These are phyloP conservation scores for Anisognathus igniventris DNA, from an alignment of 2,797 vertebrate genomes.

Conservation along the genomic window DNA sequence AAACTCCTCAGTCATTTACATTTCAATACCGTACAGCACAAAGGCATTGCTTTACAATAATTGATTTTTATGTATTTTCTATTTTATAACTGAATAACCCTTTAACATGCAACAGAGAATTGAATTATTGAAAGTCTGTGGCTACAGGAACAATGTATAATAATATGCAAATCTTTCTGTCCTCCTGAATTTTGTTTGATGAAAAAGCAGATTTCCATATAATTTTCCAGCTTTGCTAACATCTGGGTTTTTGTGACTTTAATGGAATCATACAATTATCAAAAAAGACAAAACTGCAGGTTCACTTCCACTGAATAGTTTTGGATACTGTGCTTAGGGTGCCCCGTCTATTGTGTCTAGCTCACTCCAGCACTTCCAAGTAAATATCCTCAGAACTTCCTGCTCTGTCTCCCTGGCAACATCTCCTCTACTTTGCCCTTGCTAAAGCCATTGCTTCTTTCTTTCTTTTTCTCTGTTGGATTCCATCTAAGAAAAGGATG, in stretches of 20 bases:
- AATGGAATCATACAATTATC: not conserved
- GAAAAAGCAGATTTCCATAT: not conserved
- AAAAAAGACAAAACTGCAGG: not conserved
- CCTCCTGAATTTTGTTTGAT: not conserved
- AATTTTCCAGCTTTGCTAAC: not conserved
- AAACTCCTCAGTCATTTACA: not conserved
- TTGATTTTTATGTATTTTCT: not conserved
- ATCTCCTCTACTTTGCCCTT: not conserved
- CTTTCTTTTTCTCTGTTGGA: not conserved
- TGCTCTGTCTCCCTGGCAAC: constrained; percentile 1
- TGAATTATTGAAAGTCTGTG: not conserved
- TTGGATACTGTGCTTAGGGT: not conserved
- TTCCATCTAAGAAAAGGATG: not conserved
- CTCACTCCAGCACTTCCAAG: not conserved
- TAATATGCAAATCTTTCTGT: not conserved
- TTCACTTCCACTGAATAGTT: not conserved
- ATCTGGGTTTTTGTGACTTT: not conserved
- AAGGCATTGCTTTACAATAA: not conserved
- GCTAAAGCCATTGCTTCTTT: not conserved
- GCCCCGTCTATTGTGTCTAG: accelerated
- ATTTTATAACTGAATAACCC: not conserved
- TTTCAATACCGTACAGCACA: not conserved
- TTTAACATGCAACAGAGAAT: not conserved
- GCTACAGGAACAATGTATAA: not conserved
- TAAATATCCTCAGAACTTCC: not conserved